Evolutionary conservation across 1,140 invertebrate genomes (phyloP).

Genomic region (Pseudomyrmex concolor): DNA sequence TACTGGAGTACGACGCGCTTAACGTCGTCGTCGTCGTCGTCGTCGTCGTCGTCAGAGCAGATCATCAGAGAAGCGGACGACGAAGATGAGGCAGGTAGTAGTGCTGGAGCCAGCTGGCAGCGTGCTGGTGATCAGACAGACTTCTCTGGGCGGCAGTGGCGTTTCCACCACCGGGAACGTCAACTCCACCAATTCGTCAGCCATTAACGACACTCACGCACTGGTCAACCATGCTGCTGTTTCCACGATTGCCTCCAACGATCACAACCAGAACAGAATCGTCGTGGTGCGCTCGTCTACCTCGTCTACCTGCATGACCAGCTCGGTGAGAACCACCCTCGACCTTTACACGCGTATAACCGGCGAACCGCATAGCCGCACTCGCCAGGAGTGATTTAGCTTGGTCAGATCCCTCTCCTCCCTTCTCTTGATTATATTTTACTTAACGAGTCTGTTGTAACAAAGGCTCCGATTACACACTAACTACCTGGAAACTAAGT

Average conservation of each 20-base stretch:
- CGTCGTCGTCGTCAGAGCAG: neutral
- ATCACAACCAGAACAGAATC: constrained; percentile 84
- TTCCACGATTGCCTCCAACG: constrained; percentile 77
- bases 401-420: neutral
- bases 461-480: neutral
- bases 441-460: constrained; percentile 30
- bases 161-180: constrained; percentile 73
- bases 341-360: constrained; percentile 16
- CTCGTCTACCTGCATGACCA: constrained; percentile 78
- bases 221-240: constrained; percentile 73
- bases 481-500: constrained; percentile 21
- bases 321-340: constrained; percentile 73
- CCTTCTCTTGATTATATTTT: neutral
- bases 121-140: constrained; percentile 83
- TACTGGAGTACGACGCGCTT: constrained; percentile 68
- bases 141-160: constrained; percentile 76
- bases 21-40: constrained; percentile 42
- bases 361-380: constrained; percentile 7
- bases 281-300: constrained; percentile 82
- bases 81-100: constrained; percentile 83
- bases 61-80: neutral
- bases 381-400: neutral
- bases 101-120: constrained; percentile 84
- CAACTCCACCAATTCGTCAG: constrained; percentile 71
- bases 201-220: constrained; percentile 75